Base-by-base conservation (phyloP, 2,113 vertebrate genomes). In the Corythoichthys haematopterus region DNA sequence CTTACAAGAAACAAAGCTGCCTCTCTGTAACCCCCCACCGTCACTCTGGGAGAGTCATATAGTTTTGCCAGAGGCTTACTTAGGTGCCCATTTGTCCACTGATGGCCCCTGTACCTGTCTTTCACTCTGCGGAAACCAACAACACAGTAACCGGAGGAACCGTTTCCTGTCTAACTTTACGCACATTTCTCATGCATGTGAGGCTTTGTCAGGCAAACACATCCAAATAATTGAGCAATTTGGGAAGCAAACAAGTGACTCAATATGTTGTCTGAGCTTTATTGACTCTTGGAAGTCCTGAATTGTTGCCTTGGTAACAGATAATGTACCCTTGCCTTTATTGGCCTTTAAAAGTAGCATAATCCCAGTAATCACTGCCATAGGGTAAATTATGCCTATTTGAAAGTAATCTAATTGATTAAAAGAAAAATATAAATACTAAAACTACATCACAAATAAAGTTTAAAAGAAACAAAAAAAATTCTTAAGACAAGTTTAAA, bases 1-100 rank as follows among this genome's bases (percentile, higher is more conserved):
- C 88, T 92, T 90, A 90, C 85, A 84, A 90, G 87, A 88, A 87
- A 88, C 86, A 85, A 87, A 88, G 88, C 89, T 68, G 62, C 63
- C 85, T 86, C 84, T 90, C 74, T 80, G 81, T 83, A 84, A 71
- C 86, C 59, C 85, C 85, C 85, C 78, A 86, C 80, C 80, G 85
- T 84, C 84, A 84, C 75, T 83, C 77, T 71, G 71, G 73, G 86
- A 86, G 86, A 76, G 74, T 85, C 80, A 70, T 87, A 85, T 82
- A 61, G 79, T 74, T 77, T 76, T 53, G 87, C 90, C 81, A 59
- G 67, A 36, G 87, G 91, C 89, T 57, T 80, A 65, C 80, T 57
- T 53, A 81, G 87, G 83, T 84, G 85, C 80, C 84, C 87, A 88
- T 90, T 88, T 86, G 83, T 90, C 84, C 84, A 79, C 71, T 69